Evolutionary conservation across 64 coral and sea anemone genomes (phyloP).

Genomic region (Porites australiensis): DNA sequence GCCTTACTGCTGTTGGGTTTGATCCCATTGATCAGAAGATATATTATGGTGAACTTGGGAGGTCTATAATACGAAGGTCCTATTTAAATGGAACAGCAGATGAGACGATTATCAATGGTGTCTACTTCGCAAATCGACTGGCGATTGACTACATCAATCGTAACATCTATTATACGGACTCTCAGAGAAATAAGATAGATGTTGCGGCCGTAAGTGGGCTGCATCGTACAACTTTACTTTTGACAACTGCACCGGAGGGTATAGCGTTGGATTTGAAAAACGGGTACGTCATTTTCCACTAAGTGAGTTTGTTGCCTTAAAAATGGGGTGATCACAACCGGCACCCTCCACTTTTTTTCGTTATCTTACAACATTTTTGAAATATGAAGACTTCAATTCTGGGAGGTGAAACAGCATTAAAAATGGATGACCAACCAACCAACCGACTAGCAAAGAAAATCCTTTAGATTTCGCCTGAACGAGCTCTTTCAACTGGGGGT

Average conservation of each 20-base stretch:
- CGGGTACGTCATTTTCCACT: background rate
- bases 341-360: too few relatives aligned
- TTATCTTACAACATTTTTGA: too few relatives aligned
- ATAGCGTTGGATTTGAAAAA: slow-evolving; percentile 11
- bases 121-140: background rate
- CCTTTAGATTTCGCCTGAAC: too few relatives aligned
- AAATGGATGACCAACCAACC: too few relatives aligned
- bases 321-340: too few relatives aligned
- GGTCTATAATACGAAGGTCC: background rate
- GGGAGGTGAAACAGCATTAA: too few relatives aligned
- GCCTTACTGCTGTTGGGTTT: background rate
- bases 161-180: slow-evolving; percentile 25
- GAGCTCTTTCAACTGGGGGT: too few relatives aligned
- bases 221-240: background rate
- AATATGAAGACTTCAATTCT: too few relatives aligned
- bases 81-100: slow-evolving; percentile 4
- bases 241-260: background rate
- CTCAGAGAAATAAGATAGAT: background rate
- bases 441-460: too few relatives aligned
- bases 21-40: background rate
- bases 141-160: slow-evolving; percentile 4
- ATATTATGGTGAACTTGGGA: background rate
- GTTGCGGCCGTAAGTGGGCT: background rate
- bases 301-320: background rate
- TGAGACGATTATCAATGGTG: slow-evolving; percentile 4